Conservation (phyloP, 2,797 vertebrate genomes). For the Lindbergichthys nudifrons region DNA sequence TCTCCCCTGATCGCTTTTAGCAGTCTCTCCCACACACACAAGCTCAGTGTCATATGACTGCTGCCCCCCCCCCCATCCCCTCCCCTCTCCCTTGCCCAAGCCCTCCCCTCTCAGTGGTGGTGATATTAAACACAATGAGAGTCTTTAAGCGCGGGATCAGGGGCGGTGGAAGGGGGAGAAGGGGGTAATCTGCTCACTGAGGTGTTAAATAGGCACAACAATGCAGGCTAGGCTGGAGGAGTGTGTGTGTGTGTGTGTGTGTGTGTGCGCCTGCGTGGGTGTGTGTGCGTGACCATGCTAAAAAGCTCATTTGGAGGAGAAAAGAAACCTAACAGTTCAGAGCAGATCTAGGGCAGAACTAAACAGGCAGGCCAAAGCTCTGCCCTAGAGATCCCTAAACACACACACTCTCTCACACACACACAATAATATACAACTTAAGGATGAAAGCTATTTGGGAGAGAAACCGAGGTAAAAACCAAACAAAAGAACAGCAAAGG, state of each 20-base stretch:
- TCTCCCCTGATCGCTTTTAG: constrained; percentile 58
- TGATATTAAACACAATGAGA: constrained; percentile 93
- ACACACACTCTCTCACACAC: constrained; percentile 5
- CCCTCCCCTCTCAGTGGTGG: constrained; percentile 83
- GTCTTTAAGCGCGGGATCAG: constrained; percentile 92
- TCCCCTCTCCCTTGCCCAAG: constrained; percentile 80
- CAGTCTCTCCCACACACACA: constrained; percentile 32
- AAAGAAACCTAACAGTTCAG: constrained; percentile 76
- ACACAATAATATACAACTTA: constrained; percentile 36
- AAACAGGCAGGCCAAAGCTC: constrained; percentile 63
- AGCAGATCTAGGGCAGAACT: constrained; percentile 75
- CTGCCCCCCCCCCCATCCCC: constrained; percentile 46
- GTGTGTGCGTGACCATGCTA: constrained; percentile 60
- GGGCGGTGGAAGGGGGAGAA: constrained; percentile 78
- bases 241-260: constrained; percentile 32
- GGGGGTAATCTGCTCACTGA: constrained; percentile 93
- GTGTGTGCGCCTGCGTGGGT: not conserved
- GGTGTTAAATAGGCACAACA: constrained; percentile 92
- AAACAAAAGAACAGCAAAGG: constrained; percentile 10
- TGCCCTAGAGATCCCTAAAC: constrained; percentile 37
- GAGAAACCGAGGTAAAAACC: constrained; percentile 28
- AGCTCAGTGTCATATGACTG: constrained; percentile 86
- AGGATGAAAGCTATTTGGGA: constrained; percentile 34
- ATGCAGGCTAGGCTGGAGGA: constrained; percentile 78
- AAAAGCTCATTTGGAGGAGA: constrained; percentile 84